Evolutionary conservation across 2,797 vertebrate genomes (phyloP), one percentile per base, ranked within the genome.

Genomic region (Phyllotis vaccarum): DNA sequence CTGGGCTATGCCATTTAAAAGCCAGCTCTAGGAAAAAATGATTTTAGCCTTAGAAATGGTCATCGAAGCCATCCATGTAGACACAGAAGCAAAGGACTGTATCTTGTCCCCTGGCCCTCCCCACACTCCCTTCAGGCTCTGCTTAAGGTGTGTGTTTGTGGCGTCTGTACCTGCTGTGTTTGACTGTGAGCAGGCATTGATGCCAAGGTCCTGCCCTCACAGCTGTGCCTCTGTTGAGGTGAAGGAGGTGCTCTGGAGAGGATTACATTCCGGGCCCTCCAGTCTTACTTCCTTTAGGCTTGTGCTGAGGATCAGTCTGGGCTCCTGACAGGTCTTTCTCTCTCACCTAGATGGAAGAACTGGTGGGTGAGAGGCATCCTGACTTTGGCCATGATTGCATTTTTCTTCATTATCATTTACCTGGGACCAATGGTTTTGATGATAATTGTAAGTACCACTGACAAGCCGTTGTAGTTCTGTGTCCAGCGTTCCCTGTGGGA

Each of bases 361-460:
- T 99, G 99, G 99, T 99, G 99, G 99, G 99, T 99, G 34, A 98
- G 99, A 98, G 99, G 99, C 91, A 99, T 99, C 98, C 99, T 99
- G 92, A 99, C 99, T 0, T 97, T 99, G 97, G 99, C 99, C 3
- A 99, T 99, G 99, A 99, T 99, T 96, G 99, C 99, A 56, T 99
- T 99, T 98, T 99, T 99, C 99, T 99, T 99, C 99, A 92, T 99
- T 98, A 99, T 99, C 98, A 99, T 99, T 98, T 99, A 99, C 98
- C 96, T 99, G 97, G 99, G 99, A 96, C 99, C 99, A 92, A 99
- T 99, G 98, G 99, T 99, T 98, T 98, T 99, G 92, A 99, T 99
- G 99, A 99, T 99, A 98, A 99, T 99, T 52, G 99, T 99, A 97
- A 99, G 99, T 99, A 70, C 97, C 29, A 21, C 79, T 79, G 89